Conservation (phyloP, 2,113 vertebrate species). For the Platichthys flesus region DNA sequence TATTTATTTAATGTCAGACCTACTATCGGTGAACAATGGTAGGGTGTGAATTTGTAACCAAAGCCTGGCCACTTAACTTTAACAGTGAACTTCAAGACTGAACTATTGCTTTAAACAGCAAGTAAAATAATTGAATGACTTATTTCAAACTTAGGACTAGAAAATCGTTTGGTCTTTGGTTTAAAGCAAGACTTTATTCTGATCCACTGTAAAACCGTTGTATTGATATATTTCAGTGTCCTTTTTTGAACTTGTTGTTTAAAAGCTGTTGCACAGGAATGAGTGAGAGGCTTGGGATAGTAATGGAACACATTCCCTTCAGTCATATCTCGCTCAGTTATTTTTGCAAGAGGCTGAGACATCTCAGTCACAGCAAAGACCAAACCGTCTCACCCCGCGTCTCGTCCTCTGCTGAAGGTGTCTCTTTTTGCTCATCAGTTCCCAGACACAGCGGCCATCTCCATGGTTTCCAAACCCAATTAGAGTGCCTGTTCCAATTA, state of each 20-base stretch:
- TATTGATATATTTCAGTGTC: slow-evolving; percentile 10
- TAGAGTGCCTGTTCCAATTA: slow-evolving; percentile 60
- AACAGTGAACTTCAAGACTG: not conserved
- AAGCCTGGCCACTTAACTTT: too few relatives aligned
- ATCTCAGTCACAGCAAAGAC: slow-evolving; percentile 15
- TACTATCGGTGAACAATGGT: too few relatives aligned
- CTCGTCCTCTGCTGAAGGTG: slow-evolving; percentile 40
- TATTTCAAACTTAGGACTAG: not conserved
- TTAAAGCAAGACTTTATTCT: not conserved
- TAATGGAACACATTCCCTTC: slow-evolving; percentile 10
- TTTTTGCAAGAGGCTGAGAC: not conserved
- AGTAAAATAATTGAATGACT: slow-evolving; percentile 11
- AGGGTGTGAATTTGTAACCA: too few relatives aligned
- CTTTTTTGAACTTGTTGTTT: slow-evolving; percentile 10
- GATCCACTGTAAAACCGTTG: not conserved
- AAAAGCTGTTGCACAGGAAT: not conserved
- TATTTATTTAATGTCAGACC: too few relatives aligned
- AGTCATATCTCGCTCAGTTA: not conserved
- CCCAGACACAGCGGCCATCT: slow-evolving; percentile 35
- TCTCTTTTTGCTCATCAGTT: slow-evolving; percentile 57
- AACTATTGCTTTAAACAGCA: slow-evolving; percentile 7
- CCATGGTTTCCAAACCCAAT: slow-evolving; percentile 67
- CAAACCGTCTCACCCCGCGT: slow-evolving; percentile 3
- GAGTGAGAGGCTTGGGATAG: not conserved
- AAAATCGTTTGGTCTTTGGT: not conserved